Conservation (phyloP, 2,888 invertebrate genomes). For the Tuta absoluta region DNA sequence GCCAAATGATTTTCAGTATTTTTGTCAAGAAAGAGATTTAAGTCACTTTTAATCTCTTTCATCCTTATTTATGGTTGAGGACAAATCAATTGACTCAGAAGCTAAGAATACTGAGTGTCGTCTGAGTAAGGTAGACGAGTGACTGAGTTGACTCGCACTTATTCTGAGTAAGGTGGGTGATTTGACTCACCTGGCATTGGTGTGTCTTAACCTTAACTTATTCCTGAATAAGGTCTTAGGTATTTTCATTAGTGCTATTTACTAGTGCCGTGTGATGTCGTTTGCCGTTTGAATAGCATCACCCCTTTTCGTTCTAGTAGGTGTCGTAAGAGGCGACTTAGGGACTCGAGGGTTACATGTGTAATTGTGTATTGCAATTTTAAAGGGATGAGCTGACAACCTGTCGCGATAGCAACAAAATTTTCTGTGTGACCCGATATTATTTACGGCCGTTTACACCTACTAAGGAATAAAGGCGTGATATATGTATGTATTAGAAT, state of each 20-base stretch:
- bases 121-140: slow-evolving; percentile 13
- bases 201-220: background rate
- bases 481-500: no score
- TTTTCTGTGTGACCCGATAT: no score
- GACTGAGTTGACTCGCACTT: slow-evolving; percentile 8
- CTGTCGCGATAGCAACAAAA: no score
- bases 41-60: background rate
- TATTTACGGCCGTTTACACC: no score
- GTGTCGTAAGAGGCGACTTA: no score
- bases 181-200: background rate
- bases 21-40: slow-evolving; percentile 5
- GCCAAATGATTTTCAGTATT: background rate
- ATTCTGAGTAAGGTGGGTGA: slow-evolving; percentile 12
- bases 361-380: no score
- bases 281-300: no score
- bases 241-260: background rate
- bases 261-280: background rate
- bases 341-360: no score
- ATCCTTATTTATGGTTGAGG: slow-evolving; percentile 23
- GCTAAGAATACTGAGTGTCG: slow-evolving; percentile 15
- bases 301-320: no score
- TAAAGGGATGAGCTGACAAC: no score
- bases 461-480: no score
- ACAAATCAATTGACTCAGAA: slow-evolving; percentile 21
- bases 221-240: background rate